Evolutionary conservation across 2,888 invertebrate genomes (phyloP).

Genomic region (Allophyes oxyacanthae): DNA sequence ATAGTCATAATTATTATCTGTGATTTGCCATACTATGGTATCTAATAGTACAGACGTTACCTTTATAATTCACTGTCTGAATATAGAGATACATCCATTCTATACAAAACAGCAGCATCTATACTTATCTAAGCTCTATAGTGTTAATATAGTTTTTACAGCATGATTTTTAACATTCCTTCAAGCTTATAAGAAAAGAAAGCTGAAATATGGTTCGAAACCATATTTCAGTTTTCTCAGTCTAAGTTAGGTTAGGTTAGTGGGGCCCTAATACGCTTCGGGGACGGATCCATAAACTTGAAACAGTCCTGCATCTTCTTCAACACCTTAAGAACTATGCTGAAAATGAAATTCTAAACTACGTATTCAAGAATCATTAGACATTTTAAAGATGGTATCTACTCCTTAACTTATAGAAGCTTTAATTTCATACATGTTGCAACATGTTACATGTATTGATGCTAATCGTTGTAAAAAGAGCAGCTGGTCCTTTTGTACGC

Average conservation of each 20-base stretch:
- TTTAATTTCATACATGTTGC: constrained; percentile 55
- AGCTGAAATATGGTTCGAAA: no score
- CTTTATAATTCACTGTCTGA: neutral
- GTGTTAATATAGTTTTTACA: no score
- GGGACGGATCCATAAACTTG: constrained; percentile 17
- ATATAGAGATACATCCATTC: no score
- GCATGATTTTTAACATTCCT: constrained; percentile 12
- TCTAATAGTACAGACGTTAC: neutral
- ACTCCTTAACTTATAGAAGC: constrained; percentile 11
- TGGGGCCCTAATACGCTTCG: neutral
- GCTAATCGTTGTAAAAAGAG: constrained; percentile 70
- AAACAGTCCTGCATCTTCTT: constrained; percentile 11
- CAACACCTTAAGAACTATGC: neutral
- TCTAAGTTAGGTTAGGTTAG: constrained; percentile 15
- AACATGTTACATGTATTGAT: constrained; percentile 64
- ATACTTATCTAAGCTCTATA: no score
- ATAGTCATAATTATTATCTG: no score
- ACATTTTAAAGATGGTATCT: constrained; percentile 32
- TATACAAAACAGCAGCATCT: no score
- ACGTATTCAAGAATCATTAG: constrained; percentile 26
- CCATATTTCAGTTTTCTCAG: constrained; percentile 2
- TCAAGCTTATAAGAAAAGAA: no score
- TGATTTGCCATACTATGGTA: no score
- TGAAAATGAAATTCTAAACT: constrained; percentile 15
- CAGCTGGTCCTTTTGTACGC: constrained; percentile 73